Evolutionary conservation across 2,888 invertebrate species (phyloP).

Genomic region (Dynastes tityus): DNA sequence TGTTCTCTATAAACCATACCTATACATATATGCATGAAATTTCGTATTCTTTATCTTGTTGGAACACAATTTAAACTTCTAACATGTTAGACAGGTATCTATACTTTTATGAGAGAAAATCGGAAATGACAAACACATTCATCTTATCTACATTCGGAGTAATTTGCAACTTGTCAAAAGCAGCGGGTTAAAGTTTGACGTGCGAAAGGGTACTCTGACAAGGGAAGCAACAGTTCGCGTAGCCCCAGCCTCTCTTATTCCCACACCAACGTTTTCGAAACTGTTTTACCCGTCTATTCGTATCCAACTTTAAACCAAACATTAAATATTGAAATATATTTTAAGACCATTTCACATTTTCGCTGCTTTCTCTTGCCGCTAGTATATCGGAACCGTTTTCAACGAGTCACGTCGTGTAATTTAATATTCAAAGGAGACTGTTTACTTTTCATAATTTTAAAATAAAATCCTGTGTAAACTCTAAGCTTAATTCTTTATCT

Average conservation of each 20-base stretch:
- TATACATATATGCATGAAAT: neutral
- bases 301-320: constrained; percentile 45
- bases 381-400: neutral
- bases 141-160: constrained; percentile 51
- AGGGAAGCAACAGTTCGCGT: constrained; percentile 49
- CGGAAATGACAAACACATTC: constrained; percentile 50
- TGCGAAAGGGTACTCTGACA: constrained; percentile 23
- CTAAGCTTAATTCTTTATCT: constrained; percentile 42
- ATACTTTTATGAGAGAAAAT: constrained; percentile 49
- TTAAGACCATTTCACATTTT: constrained; percentile 24
- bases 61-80: constrained; percentile 45
- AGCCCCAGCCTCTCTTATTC: neutral
- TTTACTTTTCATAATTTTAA: constrained; percentile 42
- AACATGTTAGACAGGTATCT: constrained; percentile 50
- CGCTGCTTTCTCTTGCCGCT: constrained; percentile 3
- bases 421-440: constrained; percentile 43
- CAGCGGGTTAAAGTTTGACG: constrained; percentile 51
- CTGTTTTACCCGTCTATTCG: constrained; percentile 22
- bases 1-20: neutral
- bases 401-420: constrained; percentile 38
- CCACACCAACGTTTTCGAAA: neutral
- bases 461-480: constrained; percentile 44
- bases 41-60: constrained; percentile 8
- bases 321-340: constrained; percentile 47
- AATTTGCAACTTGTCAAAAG: constrained; percentile 53